Conservation (phyloP, 2,113 vertebrate species). For the Proterorhinus semilunaris region DNA sequence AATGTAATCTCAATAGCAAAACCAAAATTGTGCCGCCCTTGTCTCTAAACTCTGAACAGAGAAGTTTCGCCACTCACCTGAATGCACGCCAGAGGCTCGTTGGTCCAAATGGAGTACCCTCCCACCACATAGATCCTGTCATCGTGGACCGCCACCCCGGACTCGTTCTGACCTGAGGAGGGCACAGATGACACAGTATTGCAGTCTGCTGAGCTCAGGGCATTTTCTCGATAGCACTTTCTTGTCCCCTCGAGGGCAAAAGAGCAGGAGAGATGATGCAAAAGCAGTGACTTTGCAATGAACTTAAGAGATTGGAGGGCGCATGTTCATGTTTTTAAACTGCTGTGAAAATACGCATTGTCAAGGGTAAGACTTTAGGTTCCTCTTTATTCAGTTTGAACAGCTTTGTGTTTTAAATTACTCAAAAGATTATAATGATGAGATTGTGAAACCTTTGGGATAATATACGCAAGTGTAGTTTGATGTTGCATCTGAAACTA, state of each 20-base stretch:
- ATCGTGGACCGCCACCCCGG: conserved; percentile 92
- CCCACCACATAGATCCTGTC: conserved; percentile 97
- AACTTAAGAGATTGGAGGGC: conserved; percentile 31
- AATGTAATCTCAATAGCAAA: no score
- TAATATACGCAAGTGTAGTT: no score
- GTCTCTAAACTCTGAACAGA: neutral
- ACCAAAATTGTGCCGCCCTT: no score
- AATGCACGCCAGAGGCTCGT: conserved; percentile 96
- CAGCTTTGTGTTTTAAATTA: no score
- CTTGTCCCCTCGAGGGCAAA: conserved; percentile 16
- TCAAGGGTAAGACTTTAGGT: no score
- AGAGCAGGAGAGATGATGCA: conserved; percentile 33
- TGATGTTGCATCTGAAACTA: no score
- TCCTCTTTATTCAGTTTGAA: no score
- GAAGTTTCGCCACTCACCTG: conserved; percentile 81
- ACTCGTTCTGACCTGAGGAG: conserved; percentile 91
- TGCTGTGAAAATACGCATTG: neutral
- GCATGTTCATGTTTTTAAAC: neutral
- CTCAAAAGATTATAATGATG: no score
- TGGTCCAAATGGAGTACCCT: conserved; percentile 99
- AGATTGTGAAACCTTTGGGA: no score
- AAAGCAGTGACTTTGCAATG: conserved; percentile 45
- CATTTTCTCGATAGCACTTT: conserved; percentile 34
- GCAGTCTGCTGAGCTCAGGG: conserved; percentile 36
- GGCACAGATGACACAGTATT: conserved; percentile 40